These are phyloP conservation scores for Penaeus monodon DNA, from an alignment of 2,888 invertebrate species.

Conservation along the genomic window DNA sequence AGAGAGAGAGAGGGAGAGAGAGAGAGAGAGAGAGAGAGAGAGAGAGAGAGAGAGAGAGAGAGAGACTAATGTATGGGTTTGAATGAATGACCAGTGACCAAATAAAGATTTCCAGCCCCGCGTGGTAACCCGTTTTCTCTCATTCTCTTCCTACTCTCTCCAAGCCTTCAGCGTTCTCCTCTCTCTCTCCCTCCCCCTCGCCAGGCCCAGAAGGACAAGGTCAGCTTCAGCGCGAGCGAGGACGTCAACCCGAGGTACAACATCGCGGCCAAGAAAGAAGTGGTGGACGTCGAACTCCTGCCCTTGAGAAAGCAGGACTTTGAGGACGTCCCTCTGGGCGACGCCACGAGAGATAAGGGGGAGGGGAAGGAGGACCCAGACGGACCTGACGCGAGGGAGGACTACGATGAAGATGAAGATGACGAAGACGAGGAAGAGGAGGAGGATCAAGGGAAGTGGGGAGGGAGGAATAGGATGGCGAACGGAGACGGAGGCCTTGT, in stretches of 20 bases:
- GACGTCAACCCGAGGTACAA: slow-evolving; percentile 31
- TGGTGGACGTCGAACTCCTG: background rate
- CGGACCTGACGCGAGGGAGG: slow-evolving; percentile 14
- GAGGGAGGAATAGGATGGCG: slow-evolving; percentile 33
- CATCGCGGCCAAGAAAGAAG: slow-evolving; percentile 9
- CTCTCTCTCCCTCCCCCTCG: background rate
- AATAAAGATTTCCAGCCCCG: background rate
- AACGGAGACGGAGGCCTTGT: slow-evolving; percentile 13
- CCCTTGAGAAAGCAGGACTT: slow-evolving; percentile 33
- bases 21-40: no score
- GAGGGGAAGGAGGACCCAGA: slow-evolving; percentile 17
- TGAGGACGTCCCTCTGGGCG: background rate
- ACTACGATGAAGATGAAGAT: slow-evolving; percentile 13
- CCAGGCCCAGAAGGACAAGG: background rate
- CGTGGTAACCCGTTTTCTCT: background rate
- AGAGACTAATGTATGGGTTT: background rate
- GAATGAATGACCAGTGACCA: background rate
- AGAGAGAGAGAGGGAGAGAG: no score
- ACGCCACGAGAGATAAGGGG: background rate
- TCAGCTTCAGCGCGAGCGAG: slow-evolving; percentile 8
- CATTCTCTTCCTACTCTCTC: background rate
- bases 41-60: no score
- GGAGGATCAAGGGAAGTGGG: slow-evolving; percentile 38
- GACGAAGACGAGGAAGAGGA: slow-evolving; percentile 28
- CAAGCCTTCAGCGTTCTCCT: background rate